A percentile compares a stretch with the other conserved stretches of the same genome.
phyloP scores from a whole-genome alignment of 2,888 invertebrate species.

The Rhogogaster chlorosoma region DNA sequence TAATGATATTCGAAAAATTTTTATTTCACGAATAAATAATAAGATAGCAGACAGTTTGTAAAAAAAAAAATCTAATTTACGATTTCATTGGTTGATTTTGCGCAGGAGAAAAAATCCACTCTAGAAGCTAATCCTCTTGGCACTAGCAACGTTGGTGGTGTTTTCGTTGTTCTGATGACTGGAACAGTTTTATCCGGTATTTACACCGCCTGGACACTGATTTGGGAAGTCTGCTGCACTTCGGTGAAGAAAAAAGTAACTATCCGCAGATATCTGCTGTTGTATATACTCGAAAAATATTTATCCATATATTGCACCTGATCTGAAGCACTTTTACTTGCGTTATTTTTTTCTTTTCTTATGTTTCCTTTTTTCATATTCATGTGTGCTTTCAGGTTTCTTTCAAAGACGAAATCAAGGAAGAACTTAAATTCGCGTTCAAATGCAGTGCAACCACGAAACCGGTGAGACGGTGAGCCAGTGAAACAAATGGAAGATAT shows the following conservation, averaged over 20 bases:
- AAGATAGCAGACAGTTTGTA: too few relatives aligned
- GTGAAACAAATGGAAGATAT: constrained; percentile 79
- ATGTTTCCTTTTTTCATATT: background rate
- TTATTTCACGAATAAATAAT: too few relatives aligned
- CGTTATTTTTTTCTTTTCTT: background rate
- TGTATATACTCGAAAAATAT: background rate
- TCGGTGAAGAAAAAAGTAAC: constrained; percentile 79
- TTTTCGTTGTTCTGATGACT: constrained; percentile 87
- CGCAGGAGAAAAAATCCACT: background rate
- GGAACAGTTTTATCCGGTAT: constrained; percentile 84
- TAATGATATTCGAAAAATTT: too few relatives aligned
- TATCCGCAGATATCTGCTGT: background rate
- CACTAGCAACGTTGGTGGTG: constrained; percentile 90
- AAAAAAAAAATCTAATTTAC: background rate
- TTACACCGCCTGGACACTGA: constrained; percentile 86
- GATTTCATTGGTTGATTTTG: background rate
- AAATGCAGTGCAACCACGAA: constrained; percentile 86
- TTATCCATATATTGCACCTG: background rate
- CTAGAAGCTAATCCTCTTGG: constrained; percentile 82
- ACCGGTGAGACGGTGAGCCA: constrained; percentile 81
- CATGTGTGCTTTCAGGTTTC: constrained; percentile 79
- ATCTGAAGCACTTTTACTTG: background rate
- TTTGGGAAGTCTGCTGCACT: constrained; percentile 79
- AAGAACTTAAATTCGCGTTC: constrained; percentile 86
- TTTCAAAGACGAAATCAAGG: constrained; percentile 83